Evolutionary conservation across 2,113 vertebrate species (phyloP), one percentile per base, ranked within the genome.

Genomic region (Garra rufa): DNA sequence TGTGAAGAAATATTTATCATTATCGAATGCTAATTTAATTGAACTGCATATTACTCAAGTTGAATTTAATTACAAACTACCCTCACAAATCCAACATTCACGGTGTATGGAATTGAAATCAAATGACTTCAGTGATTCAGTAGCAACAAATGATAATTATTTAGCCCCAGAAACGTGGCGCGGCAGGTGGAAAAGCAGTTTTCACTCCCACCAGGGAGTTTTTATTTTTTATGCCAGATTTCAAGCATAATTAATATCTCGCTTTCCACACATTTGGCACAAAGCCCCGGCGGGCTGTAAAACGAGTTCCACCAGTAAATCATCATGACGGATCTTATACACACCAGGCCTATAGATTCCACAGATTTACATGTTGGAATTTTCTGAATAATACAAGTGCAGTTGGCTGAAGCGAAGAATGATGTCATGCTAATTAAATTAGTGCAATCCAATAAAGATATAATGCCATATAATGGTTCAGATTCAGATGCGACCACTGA

Each of bases 151-250:
- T 67, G 15, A 52, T 52, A 24, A 52, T 21, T 55, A 21, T 52
- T 34, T 17, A 21, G 17, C 19, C 24, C 34, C 8, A 21, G 14
- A 50, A 50, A 9, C 15, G 46, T 52, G 28, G 46, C 48, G 9
- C 17, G 26, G 50, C 75, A 38, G 75, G 75, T 57, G 28, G 28
- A 76, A 46, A 55, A 78, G 52, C 76, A 15, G 30, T 61, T 78
- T 52, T 78, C 76, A 24, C 52, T 78, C 34, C 41, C 52, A 38
- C 6, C 17, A 30, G 46, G 46, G 26, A 52, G 24, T 14, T 52
- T n/a, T 11, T 46, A 74, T 28, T 26, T 9, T 76, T 55, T n/a
- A 17, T 10, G 28, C 24, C 9, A 76, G 28, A 55, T 55, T 34
- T 38, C 2, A 28, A 76, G 74, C 48, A 19, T 75, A 75, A 76